Base-by-base conservation (phyloP, 2,113 vertebrate species). In the Carassius auratus region DNA sequence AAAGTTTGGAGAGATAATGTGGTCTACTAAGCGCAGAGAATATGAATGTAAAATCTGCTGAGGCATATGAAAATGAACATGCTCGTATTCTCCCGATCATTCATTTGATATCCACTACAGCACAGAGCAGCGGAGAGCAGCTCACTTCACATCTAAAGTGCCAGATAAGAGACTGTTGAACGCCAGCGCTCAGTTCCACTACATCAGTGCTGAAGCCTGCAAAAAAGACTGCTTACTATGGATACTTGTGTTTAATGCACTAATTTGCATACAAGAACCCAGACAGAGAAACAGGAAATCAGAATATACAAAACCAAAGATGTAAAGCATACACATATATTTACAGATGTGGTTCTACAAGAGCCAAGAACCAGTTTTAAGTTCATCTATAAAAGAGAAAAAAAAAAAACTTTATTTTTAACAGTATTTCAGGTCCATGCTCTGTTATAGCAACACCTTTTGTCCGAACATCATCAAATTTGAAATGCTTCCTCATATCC, bases 31-130 rank as follows among this genome's bases (percentile, higher is more conserved):
- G 42, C 5, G 38, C 76, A 42, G 55, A 61, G 55, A 42, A 61
- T 38, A 38, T 78, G 55, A 61, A 78, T 78, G 52, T 59, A 78
- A 78, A 36, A 78, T 78, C 30, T 78, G 76, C 76, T 78, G 76
- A 59, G 17, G 17, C 4, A 30, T 78, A 36, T 42, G 76, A 78
- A 78, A 59, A 78, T 38, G 76, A 78, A 50, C 73, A 75, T 75
- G 73, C 42, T 50, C 21, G 21, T 48, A 75, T 75, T n/a, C 42
- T 75, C 26, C 73, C 21, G n/a, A 75, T 75, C 73, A 75, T 48
- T 75, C 73, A 75, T 79, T 62, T 79, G 55, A 42, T 61, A 79
- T 62, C 55, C 76, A 62, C 76, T 38, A 61, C 30, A 38, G 76
- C 55, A 14, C 73, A 75, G n/a, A 75, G n/a, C 21, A 19, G 21